These are phyloP conservation scores for Colinus virginianus DNA, from an alignment of 2,113 vertebrate genomes.

Conservation along the genomic window DNA sequence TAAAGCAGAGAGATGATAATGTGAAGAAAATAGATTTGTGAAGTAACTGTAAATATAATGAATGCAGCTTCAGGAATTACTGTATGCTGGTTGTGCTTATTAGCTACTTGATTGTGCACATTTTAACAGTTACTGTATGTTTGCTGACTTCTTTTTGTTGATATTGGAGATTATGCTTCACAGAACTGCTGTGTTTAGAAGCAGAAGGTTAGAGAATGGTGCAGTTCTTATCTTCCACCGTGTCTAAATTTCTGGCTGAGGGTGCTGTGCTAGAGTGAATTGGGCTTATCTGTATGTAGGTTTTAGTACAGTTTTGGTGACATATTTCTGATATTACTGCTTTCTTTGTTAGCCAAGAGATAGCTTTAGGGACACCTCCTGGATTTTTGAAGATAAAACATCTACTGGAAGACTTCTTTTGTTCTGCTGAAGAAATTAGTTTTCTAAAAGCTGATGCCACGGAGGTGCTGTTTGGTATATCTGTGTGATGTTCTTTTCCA, in stretches of 20 bases:
- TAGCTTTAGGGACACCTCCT: constrained; percentile 26
- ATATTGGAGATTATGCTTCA: background rate
- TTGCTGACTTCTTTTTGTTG: background rate
- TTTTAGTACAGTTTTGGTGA: background rate
- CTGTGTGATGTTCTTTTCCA: background rate
- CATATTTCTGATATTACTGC: background rate
- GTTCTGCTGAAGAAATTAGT: background rate
- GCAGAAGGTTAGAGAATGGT: background rate
- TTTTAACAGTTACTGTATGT: background rate
- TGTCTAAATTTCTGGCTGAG: background rate
- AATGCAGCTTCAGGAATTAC: background rate
- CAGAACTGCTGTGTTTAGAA: background rate
- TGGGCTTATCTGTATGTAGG: background rate
- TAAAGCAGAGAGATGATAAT: background rate
- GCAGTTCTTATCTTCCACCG: background rate
- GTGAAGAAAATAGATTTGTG: background rate
- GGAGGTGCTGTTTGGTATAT: background rate
- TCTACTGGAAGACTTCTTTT: background rate
- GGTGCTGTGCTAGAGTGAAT: background rate
- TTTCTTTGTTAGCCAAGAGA: background rate
- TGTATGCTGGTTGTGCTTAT: background rate
- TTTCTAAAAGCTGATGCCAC: background rate
- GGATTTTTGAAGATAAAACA: background rate
- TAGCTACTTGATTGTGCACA: background rate
- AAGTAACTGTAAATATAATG: background rate